Evolutionary conservation across 2,113 vertebrate genomes (phyloP), one percentile per base, ranked within the genome.

Genomic region (Paramormyrops kingsleyae): DNA sequence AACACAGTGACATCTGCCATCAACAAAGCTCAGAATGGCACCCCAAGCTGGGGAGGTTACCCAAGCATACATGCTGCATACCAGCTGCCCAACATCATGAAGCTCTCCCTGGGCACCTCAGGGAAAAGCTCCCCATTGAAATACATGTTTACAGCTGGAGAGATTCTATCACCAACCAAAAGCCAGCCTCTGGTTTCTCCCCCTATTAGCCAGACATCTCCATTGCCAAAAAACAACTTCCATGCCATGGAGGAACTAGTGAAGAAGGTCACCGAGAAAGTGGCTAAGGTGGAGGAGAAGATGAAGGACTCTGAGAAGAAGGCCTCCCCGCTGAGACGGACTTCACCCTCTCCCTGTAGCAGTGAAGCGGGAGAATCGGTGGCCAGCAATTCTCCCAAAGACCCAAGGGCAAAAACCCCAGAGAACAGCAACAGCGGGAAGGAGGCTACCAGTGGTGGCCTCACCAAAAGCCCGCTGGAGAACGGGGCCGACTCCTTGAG

Each of bases 41-140:
- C 98, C 0, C 98, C 98, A 1, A 99, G 97, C 93, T 99, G 99
- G 99, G 98, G 99, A 74, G 99, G 99, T 91, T 99, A 99, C 92
- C 98, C 98, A 85, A 99, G 99, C 92, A 99, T 99, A 91, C 99
- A 99, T 2, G 99, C 99, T 19, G 99, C 99, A 91, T 99, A 99
- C 92, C 99, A 99, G 94, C 97, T 99, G 35, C 99, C 99, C 46
- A 99, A 98, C 91, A 99, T 99, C 94, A 99, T 99, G 99, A 99
- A 99, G 92, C 92, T 99, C 88, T 99, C 99, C 0, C 93, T 99
- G 86, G 98, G 98, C 47, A 97, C 97, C 0, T 96, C 98, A 0
- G 98, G 97, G 87, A 99, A 99, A 92, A 96, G 92, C 77, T 96
- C 96, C 0, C 94, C 97, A 0, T 94, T 99, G 85, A 99, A 99